Conservation (phyloP, 2,888 invertebrate genomes). For the Tipula unca region DNA sequence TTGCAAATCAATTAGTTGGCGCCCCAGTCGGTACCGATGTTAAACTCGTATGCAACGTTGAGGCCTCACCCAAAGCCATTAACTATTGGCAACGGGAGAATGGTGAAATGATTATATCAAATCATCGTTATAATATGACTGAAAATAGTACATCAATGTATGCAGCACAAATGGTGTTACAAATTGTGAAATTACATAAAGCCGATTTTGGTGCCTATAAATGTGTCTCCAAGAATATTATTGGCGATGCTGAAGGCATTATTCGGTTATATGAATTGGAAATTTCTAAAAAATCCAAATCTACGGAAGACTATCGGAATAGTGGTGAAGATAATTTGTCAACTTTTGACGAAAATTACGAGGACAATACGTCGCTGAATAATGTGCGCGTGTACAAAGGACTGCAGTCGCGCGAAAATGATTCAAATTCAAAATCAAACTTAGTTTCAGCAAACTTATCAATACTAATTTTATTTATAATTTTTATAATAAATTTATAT, state of each 20-base stretch:
- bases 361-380: not conserved
- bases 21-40: not conserved
- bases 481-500: not conserved
- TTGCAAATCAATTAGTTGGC: not conserved
- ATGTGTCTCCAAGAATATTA: slow-evolving; percentile 86
- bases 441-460: too few relatives aligned
- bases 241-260: slow-evolving; percentile 83
- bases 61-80: not conserved
- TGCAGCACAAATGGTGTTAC: slow-evolving; percentile 74
- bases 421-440: too few relatives aligned
- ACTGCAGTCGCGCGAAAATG: not conserved
- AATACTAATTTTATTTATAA: too few relatives aligned
- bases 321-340: not conserved
- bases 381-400: not conserved
- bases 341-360: not conserved
- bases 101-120: slow-evolving; percentile 48
- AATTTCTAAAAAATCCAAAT: too few relatives aligned
- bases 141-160: slow-evolving; percentile 74
- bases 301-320: too few relatives aligned
- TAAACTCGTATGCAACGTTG: not conserved
- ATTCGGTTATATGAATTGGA: slow-evolving; percentile 71
- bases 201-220: slow-evolving; percentile 82
- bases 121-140: slow-evolving; percentile 74
- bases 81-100: not conserved
- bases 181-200: slow-evolving; percentile 64